These are phyloP conservation scores for Cyprinus carpio DNA, from an alignment of 2,113 vertebrate species.

Conservation along the genomic window DNA sequence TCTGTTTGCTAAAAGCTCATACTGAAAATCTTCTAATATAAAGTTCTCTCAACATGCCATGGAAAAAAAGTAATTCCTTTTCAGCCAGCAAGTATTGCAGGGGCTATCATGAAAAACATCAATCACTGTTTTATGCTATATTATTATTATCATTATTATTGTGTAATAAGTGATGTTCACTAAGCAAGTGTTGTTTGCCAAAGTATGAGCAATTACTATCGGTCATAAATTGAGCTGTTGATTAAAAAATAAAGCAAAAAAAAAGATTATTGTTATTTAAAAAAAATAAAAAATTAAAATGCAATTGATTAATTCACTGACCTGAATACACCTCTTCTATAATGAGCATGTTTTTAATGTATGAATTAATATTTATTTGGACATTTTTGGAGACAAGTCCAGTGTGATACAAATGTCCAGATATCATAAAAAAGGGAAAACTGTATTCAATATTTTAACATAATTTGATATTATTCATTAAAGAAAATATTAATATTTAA, in stretches of 20 bases:
- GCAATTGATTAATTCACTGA: neutral
- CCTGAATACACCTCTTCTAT: neutral
- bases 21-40: neutral
- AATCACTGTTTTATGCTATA: neutral
- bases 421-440: neutral
- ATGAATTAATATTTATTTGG: neutral
- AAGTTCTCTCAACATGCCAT: neutral
- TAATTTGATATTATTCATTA: neutral
- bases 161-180: neutral
- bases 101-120: neutral
- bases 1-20: constrained; percentile 23
- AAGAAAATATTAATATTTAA: neutral
- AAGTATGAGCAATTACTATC: neutral
- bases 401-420: neutral
- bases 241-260: too few species aligned
- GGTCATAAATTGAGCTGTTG: too few species aligned
- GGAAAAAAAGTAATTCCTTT: neutral
- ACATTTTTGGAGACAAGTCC: neutral
- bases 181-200: neutral
- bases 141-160: neutral
- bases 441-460: neutral
- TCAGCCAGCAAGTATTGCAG: neutral
- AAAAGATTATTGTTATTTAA: neutral
- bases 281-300: neutral
- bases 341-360: neutral